phyloP scores from a whole-genome alignment of 2,797 vertebrate genomes.

The Takifugu ocellatus region DNA sequence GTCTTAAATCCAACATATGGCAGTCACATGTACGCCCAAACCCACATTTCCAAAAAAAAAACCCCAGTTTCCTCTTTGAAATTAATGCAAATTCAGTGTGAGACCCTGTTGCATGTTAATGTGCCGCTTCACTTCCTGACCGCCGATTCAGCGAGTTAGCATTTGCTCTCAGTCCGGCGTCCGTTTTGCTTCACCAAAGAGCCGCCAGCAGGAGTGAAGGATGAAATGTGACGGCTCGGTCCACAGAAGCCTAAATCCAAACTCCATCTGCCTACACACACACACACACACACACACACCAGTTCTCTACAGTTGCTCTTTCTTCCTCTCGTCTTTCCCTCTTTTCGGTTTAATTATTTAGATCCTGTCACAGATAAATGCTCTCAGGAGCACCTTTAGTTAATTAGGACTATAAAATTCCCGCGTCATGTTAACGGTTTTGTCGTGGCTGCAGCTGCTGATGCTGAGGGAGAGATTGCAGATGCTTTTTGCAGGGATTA shows the following conservation, averaged over 20 bases:
- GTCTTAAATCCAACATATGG: background rate
- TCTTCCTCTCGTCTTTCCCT: conserved; percentile 33
- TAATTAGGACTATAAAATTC: too few species aligned
- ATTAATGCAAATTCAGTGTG: too few species aligned
- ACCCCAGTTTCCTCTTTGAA: too few species aligned
- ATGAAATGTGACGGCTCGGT: conserved; percentile 62
- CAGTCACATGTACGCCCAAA: too few species aligned
- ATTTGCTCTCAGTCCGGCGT: background rate
- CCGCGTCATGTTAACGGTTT: background rate
- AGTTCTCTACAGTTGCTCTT: conserved; percentile 35
- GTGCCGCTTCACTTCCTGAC: background rate
- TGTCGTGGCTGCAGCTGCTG: conserved; percentile 28
- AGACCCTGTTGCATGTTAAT: too few species aligned
- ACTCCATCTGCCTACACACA: conserved; percentile 69
- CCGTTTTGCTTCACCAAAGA: conserved; percentile 11
- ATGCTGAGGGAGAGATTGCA: conserved; percentile 25
- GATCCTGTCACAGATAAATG: too few species aligned
- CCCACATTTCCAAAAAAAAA: too few species aligned
- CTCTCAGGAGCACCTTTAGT: too few species aligned
- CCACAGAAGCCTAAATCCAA: conserved; percentile 69
- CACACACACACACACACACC: conserved; percentile 29
- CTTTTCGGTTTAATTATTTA: background rate
- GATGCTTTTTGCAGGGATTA: conserved; percentile 51
- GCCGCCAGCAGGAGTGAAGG: conserved; percentile 48
- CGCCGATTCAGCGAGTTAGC: background rate